phyloP scores from a whole-genome alignment of 2,888 invertebrate species.

The Lochmaea crataegi region DNA sequence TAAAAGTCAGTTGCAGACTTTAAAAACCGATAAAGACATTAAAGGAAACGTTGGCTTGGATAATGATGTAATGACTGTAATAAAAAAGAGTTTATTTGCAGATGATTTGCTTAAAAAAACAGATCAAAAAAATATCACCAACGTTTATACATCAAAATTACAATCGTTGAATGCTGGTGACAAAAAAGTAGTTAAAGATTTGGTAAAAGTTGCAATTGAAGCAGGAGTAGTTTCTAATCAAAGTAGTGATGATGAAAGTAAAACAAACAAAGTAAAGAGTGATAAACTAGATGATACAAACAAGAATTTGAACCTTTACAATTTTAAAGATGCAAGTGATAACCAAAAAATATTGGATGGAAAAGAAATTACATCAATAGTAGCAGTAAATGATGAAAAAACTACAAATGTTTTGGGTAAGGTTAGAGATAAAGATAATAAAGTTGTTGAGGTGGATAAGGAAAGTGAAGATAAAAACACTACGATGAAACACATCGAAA shows the following conservation, averaged over 20 bases:
- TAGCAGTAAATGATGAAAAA: background rate
- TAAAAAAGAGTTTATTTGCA: background rate
- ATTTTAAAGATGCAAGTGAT: background rate
- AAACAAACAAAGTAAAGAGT: background rate
- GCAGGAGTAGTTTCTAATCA: background rate
- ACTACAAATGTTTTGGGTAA: background rate
- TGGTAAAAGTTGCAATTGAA: background rate
- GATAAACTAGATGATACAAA: background rate
- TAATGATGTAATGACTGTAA: background rate
- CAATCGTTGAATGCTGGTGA: too few relatives aligned
- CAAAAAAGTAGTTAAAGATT: background rate
- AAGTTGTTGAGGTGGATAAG: background rate
- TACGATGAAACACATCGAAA: background rate
- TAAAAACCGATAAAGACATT: too few relatives aligned
- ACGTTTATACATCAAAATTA: background rate
- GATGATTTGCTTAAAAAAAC: conserved; percentile 6
- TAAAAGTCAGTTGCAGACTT: too few relatives aligned
- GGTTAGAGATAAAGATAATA: background rate
- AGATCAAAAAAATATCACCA: background rate
- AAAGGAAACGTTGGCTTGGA: too few relatives aligned
- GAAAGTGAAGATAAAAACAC: background rate
- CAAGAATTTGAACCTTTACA: background rate
- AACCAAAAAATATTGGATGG: background rate
- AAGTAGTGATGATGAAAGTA: too few relatives aligned
- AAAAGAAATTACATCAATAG: background rate